Evolutionary conservation across 2,888 invertebrate genomes (phyloP).

Genomic region (Laspeyria flexula): DNA sequence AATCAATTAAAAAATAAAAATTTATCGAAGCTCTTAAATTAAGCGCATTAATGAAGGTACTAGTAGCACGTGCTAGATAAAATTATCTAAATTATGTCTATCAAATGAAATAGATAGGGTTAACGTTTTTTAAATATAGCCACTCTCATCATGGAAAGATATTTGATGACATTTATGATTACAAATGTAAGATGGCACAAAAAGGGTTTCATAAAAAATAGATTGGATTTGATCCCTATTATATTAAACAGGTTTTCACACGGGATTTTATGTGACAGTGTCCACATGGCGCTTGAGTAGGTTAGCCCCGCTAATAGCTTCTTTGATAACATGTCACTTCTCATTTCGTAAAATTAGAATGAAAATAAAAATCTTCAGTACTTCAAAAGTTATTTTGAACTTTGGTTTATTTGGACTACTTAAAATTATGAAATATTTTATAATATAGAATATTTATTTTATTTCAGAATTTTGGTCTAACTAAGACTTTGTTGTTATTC

Average conservation of each 20-base stretch:
- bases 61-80: too few species aligned
- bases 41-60: too few species aligned
- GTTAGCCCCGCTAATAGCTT: constrained; percentile 15
- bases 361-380: constrained; percentile 29
- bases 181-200: too few species aligned
- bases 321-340: constrained; percentile 32
- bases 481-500: neutral
- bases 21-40: too few species aligned
- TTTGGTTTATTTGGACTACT: neutral
- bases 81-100: too few species aligned
- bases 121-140: too few species aligned
- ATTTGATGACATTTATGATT: neutral
- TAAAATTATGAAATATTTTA: neutral
- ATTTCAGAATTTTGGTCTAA: neutral
- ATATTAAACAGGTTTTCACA: constrained; percentile 19
- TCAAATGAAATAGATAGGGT: too few species aligned
- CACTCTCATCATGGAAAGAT: too few species aligned
- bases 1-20: too few species aligned
- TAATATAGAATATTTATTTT: neutral
- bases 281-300: constrained; percentile 10
- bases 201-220: constrained; percentile 6
- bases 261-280: constrained; percentile 10
- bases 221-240: constrained; percentile 19
- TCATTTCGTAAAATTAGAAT: constrained; percentile 18
- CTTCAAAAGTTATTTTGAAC: neutral